Conservation (phyloP, 2,113 vertebrate genomes). For the Eudorcas thomsonii region DNA sequence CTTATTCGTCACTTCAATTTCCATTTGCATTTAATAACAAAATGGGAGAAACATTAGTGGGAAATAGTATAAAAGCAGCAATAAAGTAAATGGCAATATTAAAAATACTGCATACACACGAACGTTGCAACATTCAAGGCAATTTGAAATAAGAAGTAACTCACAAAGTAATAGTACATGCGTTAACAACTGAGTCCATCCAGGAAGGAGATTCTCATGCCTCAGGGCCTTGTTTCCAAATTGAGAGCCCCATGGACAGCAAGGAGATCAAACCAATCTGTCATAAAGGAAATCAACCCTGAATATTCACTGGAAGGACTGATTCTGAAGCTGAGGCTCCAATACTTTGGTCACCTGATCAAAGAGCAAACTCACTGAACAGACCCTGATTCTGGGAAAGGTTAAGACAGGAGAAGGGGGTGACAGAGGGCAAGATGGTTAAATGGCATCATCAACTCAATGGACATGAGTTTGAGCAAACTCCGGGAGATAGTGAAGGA, state of each 20-base stretch:
- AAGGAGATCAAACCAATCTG: background rate
- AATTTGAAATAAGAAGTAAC: constrained; percentile 35
- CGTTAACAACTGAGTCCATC: background rate
- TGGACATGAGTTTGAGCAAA: background rate
- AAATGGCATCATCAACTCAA: background rate
- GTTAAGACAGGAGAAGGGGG: background rate
- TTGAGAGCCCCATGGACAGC: background rate
- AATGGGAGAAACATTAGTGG: constrained; percentile 43
- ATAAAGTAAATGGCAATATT: constrained; percentile 48
- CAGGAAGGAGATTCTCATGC: background rate
- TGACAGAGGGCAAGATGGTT: background rate
- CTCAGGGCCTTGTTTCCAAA: background rate
- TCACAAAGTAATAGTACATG: background rate
- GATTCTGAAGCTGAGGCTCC: background rate
- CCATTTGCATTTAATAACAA: constrained; percentile 56
- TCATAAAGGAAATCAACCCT: background rate
- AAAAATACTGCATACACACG: background rate
- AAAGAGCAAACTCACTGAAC: background rate
- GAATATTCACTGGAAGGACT: background rate
- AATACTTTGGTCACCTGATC: background rate
- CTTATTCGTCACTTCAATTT: constrained; percentile 53
- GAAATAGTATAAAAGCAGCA: constrained; percentile 35
- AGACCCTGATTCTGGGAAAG: background rate
- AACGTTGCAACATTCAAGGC: constrained; percentile 13
- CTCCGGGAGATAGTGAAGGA: background rate